Conservation (phyloP, 2,888 invertebrate genomes). For the Marasmarcha lunaedactyla region DNA sequence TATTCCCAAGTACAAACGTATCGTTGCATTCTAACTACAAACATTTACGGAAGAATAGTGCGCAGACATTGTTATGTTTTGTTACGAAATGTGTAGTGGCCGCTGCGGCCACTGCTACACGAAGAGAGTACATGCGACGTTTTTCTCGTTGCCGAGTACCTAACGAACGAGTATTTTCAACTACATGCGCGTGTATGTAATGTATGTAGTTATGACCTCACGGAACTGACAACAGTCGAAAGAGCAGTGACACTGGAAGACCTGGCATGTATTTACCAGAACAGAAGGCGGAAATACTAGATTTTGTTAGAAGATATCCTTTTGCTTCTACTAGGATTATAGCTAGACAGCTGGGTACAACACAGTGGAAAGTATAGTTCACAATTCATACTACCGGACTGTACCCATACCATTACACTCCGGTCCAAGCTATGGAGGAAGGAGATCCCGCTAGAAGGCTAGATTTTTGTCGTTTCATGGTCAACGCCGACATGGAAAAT, state of each 20-base stretch:
- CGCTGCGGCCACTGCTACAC: too few relatives aligned
- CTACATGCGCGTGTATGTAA: too few relatives aligned
- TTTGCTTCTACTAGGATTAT: neutral
- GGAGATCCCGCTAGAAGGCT: constrained; percentile 6
- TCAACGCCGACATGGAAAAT: constrained; percentile 9
- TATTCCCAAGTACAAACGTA: too few relatives aligned
- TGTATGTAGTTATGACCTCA: too few relatives aligned
- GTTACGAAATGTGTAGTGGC: too few relatives aligned
- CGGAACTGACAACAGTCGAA: too few relatives aligned
- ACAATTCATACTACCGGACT: constrained; percentile 10
- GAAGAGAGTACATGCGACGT: too few relatives aligned
- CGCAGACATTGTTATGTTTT: too few relatives aligned
- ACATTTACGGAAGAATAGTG: too few relatives aligned
- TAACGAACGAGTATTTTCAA: too few relatives aligned
- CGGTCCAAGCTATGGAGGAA: constrained; percentile 11
- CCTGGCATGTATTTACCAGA: neutral
- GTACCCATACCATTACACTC: constrained; percentile 14
- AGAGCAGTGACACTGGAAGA: neutral
- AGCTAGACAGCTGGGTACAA: constrained; percentile 6
- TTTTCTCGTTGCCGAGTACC: too few relatives aligned
- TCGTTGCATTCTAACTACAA: too few relatives aligned
- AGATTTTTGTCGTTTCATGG: constrained; percentile 9
- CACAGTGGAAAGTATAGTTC: constrained; percentile 14
- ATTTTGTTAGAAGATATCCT: neutral
- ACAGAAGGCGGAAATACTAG: neutral